A percentile compares a stretch with the other conserved stretches of the same genome.
phyloP scores from a whole-genome alignment of 2,888 invertebrate species.

The Keiferia lycopersicella region DNA sequence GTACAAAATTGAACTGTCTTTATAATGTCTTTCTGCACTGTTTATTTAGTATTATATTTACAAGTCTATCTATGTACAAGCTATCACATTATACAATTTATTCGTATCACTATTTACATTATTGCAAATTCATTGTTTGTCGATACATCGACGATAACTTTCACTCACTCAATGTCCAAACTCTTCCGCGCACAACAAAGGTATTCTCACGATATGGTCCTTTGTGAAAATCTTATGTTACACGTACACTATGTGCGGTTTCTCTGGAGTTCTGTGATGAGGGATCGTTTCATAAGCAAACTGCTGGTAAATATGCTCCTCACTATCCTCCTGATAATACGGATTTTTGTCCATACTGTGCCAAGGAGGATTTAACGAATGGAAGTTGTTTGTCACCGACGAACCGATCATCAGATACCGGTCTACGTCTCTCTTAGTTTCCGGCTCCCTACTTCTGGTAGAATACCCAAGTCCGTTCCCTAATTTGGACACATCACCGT shows the following conservation, averaged over 20 bases:
- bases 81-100: conserved; percentile 79
- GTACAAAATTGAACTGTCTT: conserved; percentile 69
- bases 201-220: conserved; percentile 65
- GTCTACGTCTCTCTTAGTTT: conserved; percentile 74
- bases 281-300: conserved; percentile 79
- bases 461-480: conserved; percentile 76
- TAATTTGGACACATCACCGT: conserved; percentile 76
- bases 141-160: conserved; percentile 59
- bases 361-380: conserved; percentile 77
- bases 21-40: conserved; percentile 65
- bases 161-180: conserved; percentile 51
- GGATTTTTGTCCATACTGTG: conserved; percentile 76
- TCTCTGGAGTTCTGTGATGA: conserved; percentile 77
- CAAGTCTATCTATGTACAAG: conserved; percentile 72
- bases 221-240: conserved; percentile 75
- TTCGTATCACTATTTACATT: conserved; percentile 78
- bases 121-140: conserved; percentile 70
- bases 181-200: conserved; percentile 61
- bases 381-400: conserved; percentile 76
- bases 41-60: conserved; percentile 69
- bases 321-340: conserved; percentile 74
- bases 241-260: conserved; percentile 82
- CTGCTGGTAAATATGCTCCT: conserved; percentile 78
- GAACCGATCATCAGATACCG: conserved; percentile 78
- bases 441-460: conserved; percentile 71